Evolutionary conservation across 2,797 vertebrate species (phyloP).

Genomic region (Tarsius wallacei): DNA sequence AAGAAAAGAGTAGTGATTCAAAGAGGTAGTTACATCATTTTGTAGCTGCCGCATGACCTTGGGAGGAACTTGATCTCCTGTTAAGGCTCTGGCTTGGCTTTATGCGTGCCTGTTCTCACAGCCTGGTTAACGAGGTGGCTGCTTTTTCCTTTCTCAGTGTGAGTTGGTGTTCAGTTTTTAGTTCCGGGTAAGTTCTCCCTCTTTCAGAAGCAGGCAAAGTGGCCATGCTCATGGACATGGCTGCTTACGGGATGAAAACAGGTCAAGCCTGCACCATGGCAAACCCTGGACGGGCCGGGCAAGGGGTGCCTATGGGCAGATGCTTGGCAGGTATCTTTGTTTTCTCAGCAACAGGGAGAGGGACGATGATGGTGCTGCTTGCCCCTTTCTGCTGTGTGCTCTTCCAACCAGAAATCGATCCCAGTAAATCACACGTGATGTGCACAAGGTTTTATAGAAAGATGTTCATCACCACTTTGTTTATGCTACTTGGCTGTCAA

Average conservation of each 20-base stretch:
- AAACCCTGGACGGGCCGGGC: neutral
- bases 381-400: neutral
- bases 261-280: neutral
- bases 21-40: neutral
- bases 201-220: neutral
- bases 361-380: neutral
- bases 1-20: neutral
- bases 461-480: neutral
- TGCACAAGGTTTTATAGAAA: neutral
- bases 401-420: neutral
- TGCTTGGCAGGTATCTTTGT: neutral
- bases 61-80: neutral
- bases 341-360: neutral
- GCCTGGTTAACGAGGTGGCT: neutral
- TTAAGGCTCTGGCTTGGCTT: neutral
- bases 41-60: neutral
- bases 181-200: neutral
- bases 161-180: slow-evolving; percentile 1
- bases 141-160: neutral
- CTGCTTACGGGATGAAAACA: neutral
- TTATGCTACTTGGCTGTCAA: neutral
- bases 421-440: neutral
- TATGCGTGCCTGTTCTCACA: neutral
- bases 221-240: neutral
- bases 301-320: neutral